Base-by-base conservation (phyloP, 2,113 vertebrate species). In the Sinocyclocheilus anophthalmus region DNA sequence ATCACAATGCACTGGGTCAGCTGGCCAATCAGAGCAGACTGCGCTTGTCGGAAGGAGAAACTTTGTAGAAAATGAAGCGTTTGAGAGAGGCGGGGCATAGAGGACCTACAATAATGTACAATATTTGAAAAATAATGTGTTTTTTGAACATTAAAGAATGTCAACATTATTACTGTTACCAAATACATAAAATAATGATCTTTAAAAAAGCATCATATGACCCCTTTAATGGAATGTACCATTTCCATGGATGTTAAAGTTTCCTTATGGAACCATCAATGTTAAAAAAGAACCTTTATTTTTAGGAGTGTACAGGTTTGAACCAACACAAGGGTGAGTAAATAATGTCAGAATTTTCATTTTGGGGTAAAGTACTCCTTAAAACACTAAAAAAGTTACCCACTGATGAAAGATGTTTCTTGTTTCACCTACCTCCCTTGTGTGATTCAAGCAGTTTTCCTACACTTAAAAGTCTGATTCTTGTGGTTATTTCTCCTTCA, bases 401-500 rank as follows among this genome's bases (percentile, higher is more conserved):
- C 55, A 61, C 13, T 53, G 24, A 30, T 18, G 75, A 57, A 33
- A 10, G 6, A 65, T 65, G 8, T 69, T 30, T 48, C 39, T 69
- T n/a, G 16, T 24, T 53, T 30, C 2, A 22, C 6, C 55, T 39
- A 61, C 57, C 72, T 70, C 18, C 75, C 63, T 83, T 48, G 73
- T 81, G 73, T 76, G 73, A 59, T 75, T 86, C 37, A 10, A 76
- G 39, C 16, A 22, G 81, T 87, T 50, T 30, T 67, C 77, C 84
- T 81, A 67, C 78, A 76, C 48, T 77, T 84, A 80, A 79, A 84
- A 63, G 67, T 67, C 24, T 16, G 75, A 50, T 83, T 87, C 85
- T 83, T 78, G 13, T 24, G 20, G 53, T 18, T 20, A 55, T 39
- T 77, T 84, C 77, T 77, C 70, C 70, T 69, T 70, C 55, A 69